These are phyloP conservation scores for Lepidurus apus DNA, from an alignment of 1,140 invertebrate species.

Conservation along the genomic window DNA sequence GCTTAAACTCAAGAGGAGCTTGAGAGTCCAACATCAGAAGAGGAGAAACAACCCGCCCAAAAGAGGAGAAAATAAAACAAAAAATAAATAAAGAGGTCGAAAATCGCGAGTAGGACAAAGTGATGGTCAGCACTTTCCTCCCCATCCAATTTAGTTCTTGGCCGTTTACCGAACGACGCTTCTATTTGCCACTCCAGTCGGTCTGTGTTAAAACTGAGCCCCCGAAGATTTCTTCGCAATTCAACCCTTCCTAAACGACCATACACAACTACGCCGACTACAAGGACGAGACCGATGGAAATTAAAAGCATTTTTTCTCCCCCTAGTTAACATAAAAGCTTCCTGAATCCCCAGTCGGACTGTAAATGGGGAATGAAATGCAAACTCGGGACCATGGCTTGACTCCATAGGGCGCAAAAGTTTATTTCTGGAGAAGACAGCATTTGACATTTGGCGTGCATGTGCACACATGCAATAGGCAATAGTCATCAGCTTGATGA, in stretches of 20 bases:
- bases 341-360: background rate
- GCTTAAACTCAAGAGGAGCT: background rate
- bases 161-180: background rate
- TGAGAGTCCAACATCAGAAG: background rate
- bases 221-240: background rate
- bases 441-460: background rate
- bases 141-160: background rate
- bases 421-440: slow-evolving; percentile 4
- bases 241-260: background rate
- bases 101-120: slow-evolving; percentile 2
- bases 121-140: background rate
- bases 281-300: background rate
- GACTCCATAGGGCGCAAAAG: background rate
- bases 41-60: no score
- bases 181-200: background rate
- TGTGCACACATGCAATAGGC: background rate
- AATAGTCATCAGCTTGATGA: slow-evolving; percentile 15
- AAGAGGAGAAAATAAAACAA: background rate
- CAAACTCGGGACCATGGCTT: background rate
- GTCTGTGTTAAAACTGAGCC: background rate
- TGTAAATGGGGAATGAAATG: background rate
- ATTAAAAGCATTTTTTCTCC: background rate
- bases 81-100: background rate
- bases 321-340: background rate
- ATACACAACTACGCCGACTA: background rate